A percentile compares a stretch with the other conserved stretches of the same genome.
These are phyloP conservation scores for Terrapene triunguis DNA, from an alignment of 2,113 vertebrate species.

Conservation along the genomic window DNA sequence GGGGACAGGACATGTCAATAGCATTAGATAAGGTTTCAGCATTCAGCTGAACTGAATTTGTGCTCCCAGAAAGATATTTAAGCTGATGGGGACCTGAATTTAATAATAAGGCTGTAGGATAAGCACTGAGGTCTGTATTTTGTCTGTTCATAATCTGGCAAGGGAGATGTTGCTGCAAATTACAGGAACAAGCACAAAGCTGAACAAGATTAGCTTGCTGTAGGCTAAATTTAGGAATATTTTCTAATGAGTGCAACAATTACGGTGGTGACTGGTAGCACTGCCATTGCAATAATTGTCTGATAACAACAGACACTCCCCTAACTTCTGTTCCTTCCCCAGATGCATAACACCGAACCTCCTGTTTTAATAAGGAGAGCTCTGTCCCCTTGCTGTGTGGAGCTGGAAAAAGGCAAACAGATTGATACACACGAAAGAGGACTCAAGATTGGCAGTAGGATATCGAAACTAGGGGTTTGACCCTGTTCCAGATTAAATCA, in stretches of 20 bases:
- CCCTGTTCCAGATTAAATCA: background rate
- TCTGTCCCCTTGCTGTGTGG: background rate
- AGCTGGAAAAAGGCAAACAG: background rate
- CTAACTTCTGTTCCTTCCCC: background rate
- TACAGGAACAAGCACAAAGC: background rate
- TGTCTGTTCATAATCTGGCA: background rate
- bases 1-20: background rate
- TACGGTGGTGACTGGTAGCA: slow-evolving; percentile 33
- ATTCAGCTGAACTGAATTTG: background rate
- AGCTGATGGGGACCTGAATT: background rate
- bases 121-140: background rate
- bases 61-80: background rate
- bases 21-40: background rate
- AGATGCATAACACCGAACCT: accelerated
- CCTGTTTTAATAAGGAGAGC: background rate
- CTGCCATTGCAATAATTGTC: background rate
- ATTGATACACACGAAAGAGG: no score
- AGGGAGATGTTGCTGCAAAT: background rate
- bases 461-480: background rate
- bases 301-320: background rate
- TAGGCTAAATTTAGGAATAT: slow-evolving; percentile 37
- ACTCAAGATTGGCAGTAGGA: background rate
- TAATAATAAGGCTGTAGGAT: background rate
- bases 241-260: slow-evolving; percentile 48
- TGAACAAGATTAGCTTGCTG: background rate